Conservation (phyloP, 35 echinoderm and acorn worm genomes). For the Stichopus chloronotus region DNA sequence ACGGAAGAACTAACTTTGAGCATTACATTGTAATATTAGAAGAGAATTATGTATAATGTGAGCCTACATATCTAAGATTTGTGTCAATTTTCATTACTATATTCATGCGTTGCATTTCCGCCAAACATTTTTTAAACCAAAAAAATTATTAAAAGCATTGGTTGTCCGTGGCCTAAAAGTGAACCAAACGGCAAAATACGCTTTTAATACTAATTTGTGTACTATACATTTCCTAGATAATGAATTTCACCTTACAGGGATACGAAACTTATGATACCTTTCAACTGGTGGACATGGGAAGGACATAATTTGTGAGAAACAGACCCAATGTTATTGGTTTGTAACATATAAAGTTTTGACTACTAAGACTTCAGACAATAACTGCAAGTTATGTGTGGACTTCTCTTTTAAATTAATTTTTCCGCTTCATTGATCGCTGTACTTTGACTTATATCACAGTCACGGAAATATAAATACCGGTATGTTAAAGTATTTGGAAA, state of each 20-base stretch:
- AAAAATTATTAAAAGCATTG: not conserved
- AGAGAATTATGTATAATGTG: no score
- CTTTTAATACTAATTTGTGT: not conserved
- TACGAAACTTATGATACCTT: not conserved
- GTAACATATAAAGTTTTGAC: not conserved
- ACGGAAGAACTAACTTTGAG: no score
- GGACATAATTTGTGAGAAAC: not conserved
- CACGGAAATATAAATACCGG: no score
- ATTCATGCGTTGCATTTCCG: not conserved
- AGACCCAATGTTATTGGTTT: not conserved
- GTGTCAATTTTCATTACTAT: not conserved
- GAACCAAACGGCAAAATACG: not conserved
- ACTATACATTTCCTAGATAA: not conserved
- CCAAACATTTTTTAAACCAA: not conserved
- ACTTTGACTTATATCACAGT: not conserved
- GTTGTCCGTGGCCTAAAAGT: not conserved
- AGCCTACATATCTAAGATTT: not conserved
- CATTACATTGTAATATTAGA: no score
- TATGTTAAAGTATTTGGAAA: no score
- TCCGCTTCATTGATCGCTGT: not conserved
- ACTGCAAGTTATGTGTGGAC: not conserved
- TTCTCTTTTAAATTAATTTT: not conserved
- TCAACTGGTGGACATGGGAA: not conserved
- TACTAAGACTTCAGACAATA: not conserved
- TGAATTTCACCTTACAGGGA: not conserved